Evolutionary conservation across 2,113 vertebrate genomes (phyloP), one percentile per base, ranked within the genome.

Genomic region (Lontra canadensis): DNA sequence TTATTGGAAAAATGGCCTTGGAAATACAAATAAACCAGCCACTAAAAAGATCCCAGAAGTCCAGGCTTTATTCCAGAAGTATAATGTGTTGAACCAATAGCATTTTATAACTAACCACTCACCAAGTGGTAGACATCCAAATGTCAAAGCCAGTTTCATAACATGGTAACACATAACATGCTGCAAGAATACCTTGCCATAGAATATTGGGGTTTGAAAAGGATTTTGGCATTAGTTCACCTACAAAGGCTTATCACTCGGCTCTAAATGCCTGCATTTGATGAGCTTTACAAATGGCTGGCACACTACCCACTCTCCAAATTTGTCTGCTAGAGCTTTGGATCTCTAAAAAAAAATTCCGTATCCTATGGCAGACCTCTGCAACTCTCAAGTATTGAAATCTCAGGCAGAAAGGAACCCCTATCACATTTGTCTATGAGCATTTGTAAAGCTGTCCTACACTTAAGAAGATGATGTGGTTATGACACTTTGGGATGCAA

Each of bases 11-110:
- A 98, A 98, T 98, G 98, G 98, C 97, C 97, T 98, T 98, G 98
- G 98, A 99, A 99, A 99, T 98, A 98, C 97, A 98, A 98, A 98
- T 98, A 98, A 99, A 98, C 97, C 96, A 98, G 94, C 98, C 97
- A 98, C 98, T 98, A 98, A 98, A 99, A 99, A 98, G 96, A 98
- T 97, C 96, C 98, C 98, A 98, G 98, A 98, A 98, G 95, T 88
- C 95, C 98, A 98, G 98, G 98, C 97, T 98, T 96, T 31, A 3
- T 98, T 99, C 98, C 98, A 99, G 92, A 97, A 90, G 97, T 97
- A 98, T 98, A 99, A 98, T 98, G 97, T 98, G 98, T 91, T 94
- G 95, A 98, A 98, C 98, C 96, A 98, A 98, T 88, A 97, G 98
- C 86, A 97, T 98, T 98, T 98, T 97, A 97, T 96, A 98, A 98